Base-by-base conservation (phyloP, 37 sponge, comb jelly and placozoan species). In the Axinella damicornis region DNA sequence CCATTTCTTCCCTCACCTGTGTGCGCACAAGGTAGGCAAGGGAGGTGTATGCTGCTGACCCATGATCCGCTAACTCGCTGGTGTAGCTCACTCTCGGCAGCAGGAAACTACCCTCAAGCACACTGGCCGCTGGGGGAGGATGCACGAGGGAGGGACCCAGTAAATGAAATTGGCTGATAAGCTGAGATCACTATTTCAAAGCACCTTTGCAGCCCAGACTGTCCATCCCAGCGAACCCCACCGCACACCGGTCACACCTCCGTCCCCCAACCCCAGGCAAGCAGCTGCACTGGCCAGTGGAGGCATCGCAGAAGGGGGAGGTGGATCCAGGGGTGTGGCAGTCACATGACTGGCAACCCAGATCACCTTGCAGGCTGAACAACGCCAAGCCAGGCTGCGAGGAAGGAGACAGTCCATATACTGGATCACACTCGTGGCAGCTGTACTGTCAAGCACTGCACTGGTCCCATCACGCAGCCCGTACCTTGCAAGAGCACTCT, bases 281-380 rank as follows among this genome's bases (percentile, higher is more conserved):
- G 53, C 87, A 87, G 1, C 30, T n/a, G 34, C 87, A 87, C 74
- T 81, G 66, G 25, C 88, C 82, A 56, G n/a, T 74, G 31, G 40
- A 53, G 20, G 21, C 28, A 17, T 62, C 41, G 53, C 88, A 88
- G n/a, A 20, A 20, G 2, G 74, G 46, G 27, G 74, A 71, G 32
- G 72, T 21, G 21, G 87, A 57, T 34, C 87, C 87, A 4, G 40
- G 24, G 22, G 56, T 11, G 56, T 87, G 34, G 60, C 87, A 87
- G 56, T 79, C 80, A 79, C 87, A 87, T 58, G 65, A 38, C 78
- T 71, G 40, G 63, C 87, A 85, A 0, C 53, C 52, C 21, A 77
- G 71, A 71, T 85, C 86, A 78, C 78, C 78, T 53, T 41, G 56
- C 30, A 35, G 57, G 33, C 55, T 68, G 21, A 28, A 85, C 15